Percentiles rank a stretch among this genome's conserved stretches.
Conservation (phyloP, 2,888 invertebrate species). For the Chalcis sispes region DNA sequence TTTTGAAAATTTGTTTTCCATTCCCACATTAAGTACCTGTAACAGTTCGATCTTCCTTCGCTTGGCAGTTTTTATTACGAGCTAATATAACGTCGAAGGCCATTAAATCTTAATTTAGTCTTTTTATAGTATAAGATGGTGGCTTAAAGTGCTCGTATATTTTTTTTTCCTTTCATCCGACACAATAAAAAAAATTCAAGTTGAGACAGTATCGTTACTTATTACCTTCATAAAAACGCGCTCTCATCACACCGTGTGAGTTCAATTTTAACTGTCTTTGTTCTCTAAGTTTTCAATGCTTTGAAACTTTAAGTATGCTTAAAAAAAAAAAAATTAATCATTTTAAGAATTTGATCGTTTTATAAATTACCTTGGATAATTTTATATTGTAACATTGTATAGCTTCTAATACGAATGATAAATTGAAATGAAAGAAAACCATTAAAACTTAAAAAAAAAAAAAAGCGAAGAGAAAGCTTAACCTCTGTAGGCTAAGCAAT, state of each 20-base stretch:
- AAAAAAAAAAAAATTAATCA: not conserved
- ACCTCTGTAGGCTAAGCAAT: no score
- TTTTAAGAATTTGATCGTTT: not conserved
- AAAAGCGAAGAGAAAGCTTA: no score
- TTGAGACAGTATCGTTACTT: not conserved
- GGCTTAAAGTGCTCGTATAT: slow-evolving; percentile 2
- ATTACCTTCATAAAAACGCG: slow-evolving; percentile 4
- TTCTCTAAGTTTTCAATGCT: not conserved
- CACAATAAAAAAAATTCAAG: not conserved
- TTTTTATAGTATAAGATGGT: slow-evolving; percentile 10
- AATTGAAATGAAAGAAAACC: no score
- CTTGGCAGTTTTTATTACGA: no score
- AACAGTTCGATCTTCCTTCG: no score
- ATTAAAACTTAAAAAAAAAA: no score
- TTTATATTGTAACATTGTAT: no score
- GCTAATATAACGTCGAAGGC: slow-evolving; percentile 20
- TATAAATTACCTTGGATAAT: not conserved
- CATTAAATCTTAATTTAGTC: slow-evolving; percentile 26
- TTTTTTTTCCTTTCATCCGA: slow-evolving; percentile 1
- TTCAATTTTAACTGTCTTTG: no score
- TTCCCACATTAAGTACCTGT: no score
- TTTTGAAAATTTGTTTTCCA: not conserved
- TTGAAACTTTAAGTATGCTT: not conserved
- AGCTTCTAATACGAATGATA: no score
- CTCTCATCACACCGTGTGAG: no score